A percentile compares a stretch with the other conserved stretches of the same genome.
Conservation (phyloP, 1,140 invertebrate species). For the Scaptomyza graminum region DNA sequence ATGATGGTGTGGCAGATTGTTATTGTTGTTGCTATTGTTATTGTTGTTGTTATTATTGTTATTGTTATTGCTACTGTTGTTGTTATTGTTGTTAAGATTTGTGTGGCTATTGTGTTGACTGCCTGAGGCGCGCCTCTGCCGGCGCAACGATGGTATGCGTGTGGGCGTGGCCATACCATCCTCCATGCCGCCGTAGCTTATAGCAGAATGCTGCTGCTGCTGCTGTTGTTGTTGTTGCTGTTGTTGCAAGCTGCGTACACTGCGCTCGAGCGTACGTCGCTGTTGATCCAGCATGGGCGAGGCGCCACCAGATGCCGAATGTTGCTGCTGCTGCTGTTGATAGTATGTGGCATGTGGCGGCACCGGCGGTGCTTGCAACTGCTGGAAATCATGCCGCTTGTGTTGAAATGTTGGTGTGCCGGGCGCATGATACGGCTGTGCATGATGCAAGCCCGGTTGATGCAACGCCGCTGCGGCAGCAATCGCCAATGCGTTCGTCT, state of each 20-base stretch:
- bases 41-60: constrained; percentile 56
- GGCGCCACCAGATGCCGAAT: constrained; percentile 18
- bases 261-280: constrained; percentile 70
- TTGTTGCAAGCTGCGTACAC: constrained; percentile 63
- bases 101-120: constrained; percentile 70
- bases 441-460: constrained; percentile 74
- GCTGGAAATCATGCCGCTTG: constrained; percentile 71
- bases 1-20: constrained; percentile 64
- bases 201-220: constrained; percentile 4
- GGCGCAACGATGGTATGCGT: constrained; percentile 72
- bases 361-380: constrained; percentile 68
- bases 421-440: constrained; percentile 77
- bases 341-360: constrained; percentile 73
- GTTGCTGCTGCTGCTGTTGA: constrained; percentile 54
- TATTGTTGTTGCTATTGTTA: constrained; percentile 49
- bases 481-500: constrained; percentile 48
- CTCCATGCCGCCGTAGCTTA: constrained; percentile 48
- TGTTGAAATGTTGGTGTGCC: constrained; percentile 67
- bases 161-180: constrained; percentile 62
- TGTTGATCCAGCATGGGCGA: constrained; percentile 67
- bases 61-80: constrained; percentile 53
- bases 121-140: constrained; percentile 71
- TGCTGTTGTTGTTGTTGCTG: constrained; percentile 51
- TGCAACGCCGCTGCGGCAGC: constrained; percentile 55
- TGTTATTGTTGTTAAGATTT: constrained; percentile 57